A percentile compares a stretch with the other conserved stretches of the same genome.
These are phyloP conservation scores for Drosophila paucipuncta DNA, from an alignment of 2,888 invertebrate genomes.

Conservation along the genomic window DNA sequence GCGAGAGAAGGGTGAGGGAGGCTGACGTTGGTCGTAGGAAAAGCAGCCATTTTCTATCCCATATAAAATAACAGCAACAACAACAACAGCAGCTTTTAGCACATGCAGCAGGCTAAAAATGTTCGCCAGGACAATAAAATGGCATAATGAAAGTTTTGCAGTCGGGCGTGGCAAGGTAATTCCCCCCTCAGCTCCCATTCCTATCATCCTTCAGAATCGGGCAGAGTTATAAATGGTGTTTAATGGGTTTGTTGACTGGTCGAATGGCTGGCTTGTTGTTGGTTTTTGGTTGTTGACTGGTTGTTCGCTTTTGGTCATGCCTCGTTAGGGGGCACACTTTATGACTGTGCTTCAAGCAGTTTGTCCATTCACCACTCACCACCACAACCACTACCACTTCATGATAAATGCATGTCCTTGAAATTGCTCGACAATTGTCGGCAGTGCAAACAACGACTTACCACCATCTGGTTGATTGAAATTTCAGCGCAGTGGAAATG, in stretches of 20 bases:
- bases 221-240: constrained; percentile 70
- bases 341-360: constrained; percentile 46
- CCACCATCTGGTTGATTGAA: constrained; percentile 21
- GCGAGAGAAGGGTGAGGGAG: background rate
- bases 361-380: constrained; percentile 21
- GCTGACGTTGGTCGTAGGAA: constrained; percentile 39
- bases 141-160: constrained; percentile 74
- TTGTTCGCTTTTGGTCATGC: constrained; percentile 25
- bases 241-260: constrained; percentile 79
- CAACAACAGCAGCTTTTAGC: constrained; percentile 23
- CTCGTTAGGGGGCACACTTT: constrained; percentile 39
- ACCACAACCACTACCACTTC: constrained; percentile 16
- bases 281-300: constrained; percentile 1
- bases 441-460: constrained; percentile 24
- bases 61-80: constrained; percentile 3
- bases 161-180: constrained; percentile 1
- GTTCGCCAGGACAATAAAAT: constrained; percentile 74
- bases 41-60: constrained; percentile 61
- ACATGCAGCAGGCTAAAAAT: constrained; percentile 60
- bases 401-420: constrained; percentile 63
- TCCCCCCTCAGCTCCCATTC: background rate
- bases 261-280: constrained; percentile 17
- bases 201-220: constrained; percentile 14
- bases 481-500: background rate
- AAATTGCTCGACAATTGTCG: constrained; percentile 44